Evolutionary conservation across 2,888 invertebrate genomes (phyloP).

Genomic region (Himalopsyche japonica): DNA sequence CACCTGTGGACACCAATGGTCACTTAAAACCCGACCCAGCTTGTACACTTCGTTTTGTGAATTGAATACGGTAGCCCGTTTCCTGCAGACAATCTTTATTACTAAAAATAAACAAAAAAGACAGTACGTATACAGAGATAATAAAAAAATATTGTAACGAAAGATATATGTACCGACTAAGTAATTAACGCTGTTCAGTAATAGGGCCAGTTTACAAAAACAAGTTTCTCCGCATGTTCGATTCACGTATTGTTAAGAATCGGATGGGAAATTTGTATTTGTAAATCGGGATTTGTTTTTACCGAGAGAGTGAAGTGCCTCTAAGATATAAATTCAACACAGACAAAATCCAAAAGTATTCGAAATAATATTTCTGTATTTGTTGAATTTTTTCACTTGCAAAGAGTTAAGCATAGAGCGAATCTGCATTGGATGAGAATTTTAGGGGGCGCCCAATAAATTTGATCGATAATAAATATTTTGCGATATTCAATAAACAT

Average conservation of each 20-base stretch:
- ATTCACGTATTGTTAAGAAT: neutral
- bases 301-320: neutral
- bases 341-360: neutral
- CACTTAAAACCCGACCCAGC: neutral
- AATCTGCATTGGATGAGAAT: no score
- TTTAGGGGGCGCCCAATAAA: no score
- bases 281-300: neutral
- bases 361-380: neutral
- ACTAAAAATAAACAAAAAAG: slow-evolving; percentile 23
- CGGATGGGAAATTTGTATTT: neutral
- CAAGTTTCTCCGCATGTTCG: neutral
- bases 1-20: neutral
- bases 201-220: slow-evolving; percentile 19
- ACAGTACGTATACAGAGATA: slow-evolving; percentile 11
- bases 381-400: no score
- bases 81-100: slow-evolving; percentile 33
- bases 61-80: slow-evolving; percentile 34
- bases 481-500: no score
- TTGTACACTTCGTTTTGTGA: slow-evolving; percentile 15
- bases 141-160: slow-evolving; percentile 11
- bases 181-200: slow-evolving; percentile 31
- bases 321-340: neutral
- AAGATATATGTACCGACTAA: slow-evolving; percentile 24
- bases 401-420: no score
- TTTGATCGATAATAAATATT: no score